Evolutionary conservation across 2,113 vertebrate species (phyloP).

Genomic region (Vulpes ferrilata): DNA sequence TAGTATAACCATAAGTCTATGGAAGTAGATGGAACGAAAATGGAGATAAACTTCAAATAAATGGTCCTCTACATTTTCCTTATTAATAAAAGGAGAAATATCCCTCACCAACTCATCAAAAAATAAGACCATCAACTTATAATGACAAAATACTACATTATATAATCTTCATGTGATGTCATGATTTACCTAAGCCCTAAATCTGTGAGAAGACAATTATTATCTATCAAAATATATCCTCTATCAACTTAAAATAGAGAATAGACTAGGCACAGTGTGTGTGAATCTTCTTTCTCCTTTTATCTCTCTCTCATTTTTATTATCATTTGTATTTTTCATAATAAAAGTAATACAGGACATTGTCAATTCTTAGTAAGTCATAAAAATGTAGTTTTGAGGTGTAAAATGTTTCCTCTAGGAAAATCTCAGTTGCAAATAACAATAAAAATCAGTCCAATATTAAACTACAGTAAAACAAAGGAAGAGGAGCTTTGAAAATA

Average conservation of each 20-base stretch:
- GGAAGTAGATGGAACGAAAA: neutral
- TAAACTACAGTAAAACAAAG: conserved; percentile 38
- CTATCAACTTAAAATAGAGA: neutral
- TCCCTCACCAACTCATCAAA: neutral
- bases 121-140: neutral
- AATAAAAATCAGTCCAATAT: conserved; percentile 15
- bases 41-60: neutral
- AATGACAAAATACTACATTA: neutral
- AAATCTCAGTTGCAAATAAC: conserved; percentile 38
- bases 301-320: neutral
- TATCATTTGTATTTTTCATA: neutral
- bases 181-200: neutral
- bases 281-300: neutral
- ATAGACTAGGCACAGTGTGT: neutral
- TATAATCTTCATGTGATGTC: neutral
- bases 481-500: conserved; percentile 42
- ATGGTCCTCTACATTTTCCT: neutral
- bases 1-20: neutral
- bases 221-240: neutral
- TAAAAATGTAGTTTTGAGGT: neutral
- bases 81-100: neutral
- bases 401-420: neutral
- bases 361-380: neutral
- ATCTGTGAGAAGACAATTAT: neutral
- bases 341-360: neutral